phyloP scores from a whole-genome alignment of 2,888 invertebrate genomes.

The Octodonta nipae region DNA sequence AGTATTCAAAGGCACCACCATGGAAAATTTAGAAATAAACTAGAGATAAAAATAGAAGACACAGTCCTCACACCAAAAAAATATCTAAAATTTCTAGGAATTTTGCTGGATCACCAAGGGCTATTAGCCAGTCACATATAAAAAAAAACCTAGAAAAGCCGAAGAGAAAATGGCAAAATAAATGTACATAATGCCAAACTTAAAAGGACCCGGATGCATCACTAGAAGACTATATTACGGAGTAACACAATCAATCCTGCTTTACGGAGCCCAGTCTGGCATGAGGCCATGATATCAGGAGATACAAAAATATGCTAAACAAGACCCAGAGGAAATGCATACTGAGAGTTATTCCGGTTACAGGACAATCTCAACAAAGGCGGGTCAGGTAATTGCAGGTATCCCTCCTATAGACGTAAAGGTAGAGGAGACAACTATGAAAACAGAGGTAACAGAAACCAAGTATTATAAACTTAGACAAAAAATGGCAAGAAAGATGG shows the following conservation, averaged over 20 bases:
- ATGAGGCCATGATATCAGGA: neutral
- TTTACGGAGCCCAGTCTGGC: neutral
- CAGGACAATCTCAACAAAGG: neutral
- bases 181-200: neutral
- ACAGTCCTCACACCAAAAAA: too few relatives aligned
- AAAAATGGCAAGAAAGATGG: too few relatives aligned
- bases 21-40: too few relatives aligned
- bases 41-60: too few relatives aligned
- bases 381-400: neutral
- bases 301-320: neutral
- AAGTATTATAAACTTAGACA: too few relatives aligned
- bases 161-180: neutral
- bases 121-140: too few relatives aligned
- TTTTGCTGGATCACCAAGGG: too few relatives aligned
- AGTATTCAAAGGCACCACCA: too few relatives aligned
- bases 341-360: neutral
- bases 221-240: neutral
- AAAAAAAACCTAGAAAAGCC: neutral
- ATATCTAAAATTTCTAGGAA: too few relatives aligned
- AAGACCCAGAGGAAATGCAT: neutral
- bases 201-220: neutral
- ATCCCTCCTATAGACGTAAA: neutral
- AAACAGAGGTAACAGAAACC: too few relatives aligned
- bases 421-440: neutral
- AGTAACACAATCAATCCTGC: neutral